phyloP scores from a whole-genome alignment of 2,797 vertebrate genomes.

The Epinephelus coioides region DNA sequence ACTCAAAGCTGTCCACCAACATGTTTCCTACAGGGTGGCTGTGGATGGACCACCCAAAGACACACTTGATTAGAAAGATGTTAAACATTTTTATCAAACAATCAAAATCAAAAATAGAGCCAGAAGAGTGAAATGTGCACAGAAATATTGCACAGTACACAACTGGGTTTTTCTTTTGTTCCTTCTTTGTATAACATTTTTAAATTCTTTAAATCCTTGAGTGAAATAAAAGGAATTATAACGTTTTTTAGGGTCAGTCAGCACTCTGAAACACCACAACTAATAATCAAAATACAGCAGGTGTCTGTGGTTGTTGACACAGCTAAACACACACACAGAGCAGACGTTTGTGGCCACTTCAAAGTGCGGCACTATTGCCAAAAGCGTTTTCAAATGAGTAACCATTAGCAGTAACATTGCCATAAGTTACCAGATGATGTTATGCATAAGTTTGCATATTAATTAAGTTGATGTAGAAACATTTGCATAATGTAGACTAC shows the following conservation, averaged over 20 bases:
- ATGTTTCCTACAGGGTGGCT: too few relatives aligned
- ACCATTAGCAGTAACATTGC: neutral
- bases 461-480: neutral
- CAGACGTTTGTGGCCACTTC: neutral
- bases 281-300: neutral
- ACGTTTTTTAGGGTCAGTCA: neutral
- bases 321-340: neutral
- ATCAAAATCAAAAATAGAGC: too few relatives aligned
- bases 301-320: neutral
- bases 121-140: too few relatives aligned
- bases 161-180: too few relatives aligned
- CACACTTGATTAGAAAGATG: too few relatives aligned
- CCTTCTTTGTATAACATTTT: too few relatives aligned
- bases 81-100: too few relatives aligned
- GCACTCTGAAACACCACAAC: neutral
- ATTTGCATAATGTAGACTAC: neutral
- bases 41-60: too few relatives aligned
- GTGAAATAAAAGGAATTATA: neutral
- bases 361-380: neutral
- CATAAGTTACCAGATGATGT: neutral
- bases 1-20: too few relatives aligned
- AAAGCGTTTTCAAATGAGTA: neutral
- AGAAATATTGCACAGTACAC: too few relatives aligned
- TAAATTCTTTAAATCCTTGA: too few relatives aligned
- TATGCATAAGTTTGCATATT: slow-evolving; percentile 2